Evolutionary conservation across 2,888 invertebrate genomes (phyloP).

Genomic region (Laothoe populi): DNA sequence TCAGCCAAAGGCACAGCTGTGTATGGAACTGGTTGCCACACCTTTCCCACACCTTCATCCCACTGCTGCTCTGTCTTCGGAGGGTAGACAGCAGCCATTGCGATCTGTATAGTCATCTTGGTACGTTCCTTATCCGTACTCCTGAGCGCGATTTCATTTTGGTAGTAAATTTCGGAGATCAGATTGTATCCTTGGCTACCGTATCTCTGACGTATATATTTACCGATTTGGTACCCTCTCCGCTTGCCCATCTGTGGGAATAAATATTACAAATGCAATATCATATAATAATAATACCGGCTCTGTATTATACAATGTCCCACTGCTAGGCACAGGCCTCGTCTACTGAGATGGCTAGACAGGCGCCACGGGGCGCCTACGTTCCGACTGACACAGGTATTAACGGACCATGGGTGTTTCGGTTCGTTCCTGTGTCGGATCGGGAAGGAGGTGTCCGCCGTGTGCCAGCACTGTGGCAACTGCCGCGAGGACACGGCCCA

Average conservation of each 20-base stretch:
- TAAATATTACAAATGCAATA: no score
- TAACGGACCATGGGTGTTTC: no score
- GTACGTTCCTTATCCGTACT: constrained; percentile 77
- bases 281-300: no score
- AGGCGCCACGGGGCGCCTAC: no score
- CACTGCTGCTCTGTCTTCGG: constrained; percentile 72
- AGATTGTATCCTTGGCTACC: constrained; percentile 56
- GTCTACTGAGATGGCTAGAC: no score
- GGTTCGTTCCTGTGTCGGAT: no score
- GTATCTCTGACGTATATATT: constrained; percentile 65
- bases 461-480: no score
- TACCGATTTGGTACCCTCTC: constrained; percentile 67
- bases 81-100: constrained; percentile 72
- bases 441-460: no score
- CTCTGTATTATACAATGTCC: no score
- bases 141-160: constrained; percentile 62
- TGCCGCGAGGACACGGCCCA: no score
- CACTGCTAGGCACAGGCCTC: no score
- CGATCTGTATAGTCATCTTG: constrained; percentile 72
- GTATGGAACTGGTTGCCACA: constrained; percentile 78
- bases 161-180: constrained; percentile 63
- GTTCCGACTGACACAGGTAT: no score
- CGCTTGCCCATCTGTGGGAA: constrained; percentile 69
- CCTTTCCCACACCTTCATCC: constrained; percentile 67
- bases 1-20: constrained; percentile 62